These are phyloP conservation scores for Myrmophylax atrothorax DNA, from an alignment of 2,113 vertebrate species.

Conservation along the genomic window DNA sequence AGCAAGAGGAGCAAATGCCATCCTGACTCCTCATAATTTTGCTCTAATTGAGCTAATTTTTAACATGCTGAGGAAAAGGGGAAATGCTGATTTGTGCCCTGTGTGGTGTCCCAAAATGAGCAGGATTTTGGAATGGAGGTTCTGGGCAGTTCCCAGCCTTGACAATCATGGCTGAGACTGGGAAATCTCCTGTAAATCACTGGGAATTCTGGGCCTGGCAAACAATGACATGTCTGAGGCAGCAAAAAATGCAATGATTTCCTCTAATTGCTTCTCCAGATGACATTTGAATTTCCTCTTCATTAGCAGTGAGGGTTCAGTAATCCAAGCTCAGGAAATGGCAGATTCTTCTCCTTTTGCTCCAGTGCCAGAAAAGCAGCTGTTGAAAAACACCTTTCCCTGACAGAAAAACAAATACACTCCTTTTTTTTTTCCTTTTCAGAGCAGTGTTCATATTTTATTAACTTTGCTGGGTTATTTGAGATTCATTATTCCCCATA, in stretches of 20 bases:
- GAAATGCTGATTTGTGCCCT: not conserved
- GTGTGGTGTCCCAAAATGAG: not conserved
- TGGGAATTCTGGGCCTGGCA: not conserved
- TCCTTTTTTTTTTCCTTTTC: not conserved
- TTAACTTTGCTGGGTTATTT: not conserved
- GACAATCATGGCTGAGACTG: not conserved
- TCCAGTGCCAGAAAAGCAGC: not conserved
- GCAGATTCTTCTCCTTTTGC: conserved; percentile 1
- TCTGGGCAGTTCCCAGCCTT: not conserved
- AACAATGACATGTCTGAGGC: not conserved
- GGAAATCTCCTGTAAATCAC: not conserved
- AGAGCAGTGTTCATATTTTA: not conserved
- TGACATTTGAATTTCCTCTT: conserved; percentile 38
- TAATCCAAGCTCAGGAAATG: not conserved
- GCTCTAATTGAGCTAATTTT: not conserved
- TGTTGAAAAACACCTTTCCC: not conserved
- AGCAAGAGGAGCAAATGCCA: not conserved
- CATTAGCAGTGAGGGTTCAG: not conserved
- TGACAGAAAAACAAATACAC: not conserved
- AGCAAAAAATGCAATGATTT: not conserved
- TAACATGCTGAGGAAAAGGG: not conserved
- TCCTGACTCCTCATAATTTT: not conserved
- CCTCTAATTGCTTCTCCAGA: not conserved
- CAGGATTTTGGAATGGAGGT: not conserved
- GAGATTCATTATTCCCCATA: not conserved